Percentiles rank a stretch among this genome's conserved stretches.
These are phyloP conservation scores for Myotis lucifugus DNA, from an alignment of 2,113 vertebrate species.

Conservation along the genomic window DNA sequence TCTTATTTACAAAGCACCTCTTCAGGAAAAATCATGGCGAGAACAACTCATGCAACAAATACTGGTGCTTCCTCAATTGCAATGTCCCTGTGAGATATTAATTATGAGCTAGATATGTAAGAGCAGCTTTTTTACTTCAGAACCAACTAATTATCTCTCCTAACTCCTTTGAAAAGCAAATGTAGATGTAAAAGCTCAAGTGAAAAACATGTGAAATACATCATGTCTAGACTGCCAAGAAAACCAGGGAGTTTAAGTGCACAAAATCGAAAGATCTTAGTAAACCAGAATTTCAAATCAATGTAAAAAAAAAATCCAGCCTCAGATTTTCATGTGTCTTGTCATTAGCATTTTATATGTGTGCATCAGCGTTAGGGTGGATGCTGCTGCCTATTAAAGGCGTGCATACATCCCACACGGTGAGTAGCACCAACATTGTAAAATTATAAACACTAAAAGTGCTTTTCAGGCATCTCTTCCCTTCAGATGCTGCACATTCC, in stretches of 20 bases:
- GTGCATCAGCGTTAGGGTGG: neutral
- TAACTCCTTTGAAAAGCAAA: conserved; percentile 72
- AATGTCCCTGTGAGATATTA: conserved; percentile 54
- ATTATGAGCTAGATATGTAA: conserved; percentile 51
- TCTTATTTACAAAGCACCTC: conserved; percentile 38
- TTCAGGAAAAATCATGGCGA: conserved; percentile 49
- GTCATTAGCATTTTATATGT: conserved; percentile 58
- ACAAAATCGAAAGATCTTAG: conserved; percentile 68
- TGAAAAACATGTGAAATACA: conserved; percentile 65
- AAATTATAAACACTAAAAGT: conserved; percentile 35
- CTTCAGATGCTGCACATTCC: neutral
- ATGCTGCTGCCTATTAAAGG: conserved; percentile 18
- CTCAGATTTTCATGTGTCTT: conserved; percentile 49
- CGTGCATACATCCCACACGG: neutral
- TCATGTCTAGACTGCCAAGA: conserved; percentile 72
- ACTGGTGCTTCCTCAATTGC: neutral
- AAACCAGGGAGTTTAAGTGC: conserved; percentile 59
- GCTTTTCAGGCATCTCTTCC: conserved; percentile 15
- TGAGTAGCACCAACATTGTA: neutral
- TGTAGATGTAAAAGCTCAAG: conserved; percentile 51
- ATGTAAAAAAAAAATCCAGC: conserved; percentile 40
- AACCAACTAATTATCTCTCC: conserved; percentile 61
- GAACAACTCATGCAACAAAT: conserved; percentile 26
- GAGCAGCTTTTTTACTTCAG: conserved; percentile 36
- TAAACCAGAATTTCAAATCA: conserved; percentile 71